phyloP scores from a whole-genome alignment of 2,888 invertebrate genomes.

The Polyploca ridens region DNA sequence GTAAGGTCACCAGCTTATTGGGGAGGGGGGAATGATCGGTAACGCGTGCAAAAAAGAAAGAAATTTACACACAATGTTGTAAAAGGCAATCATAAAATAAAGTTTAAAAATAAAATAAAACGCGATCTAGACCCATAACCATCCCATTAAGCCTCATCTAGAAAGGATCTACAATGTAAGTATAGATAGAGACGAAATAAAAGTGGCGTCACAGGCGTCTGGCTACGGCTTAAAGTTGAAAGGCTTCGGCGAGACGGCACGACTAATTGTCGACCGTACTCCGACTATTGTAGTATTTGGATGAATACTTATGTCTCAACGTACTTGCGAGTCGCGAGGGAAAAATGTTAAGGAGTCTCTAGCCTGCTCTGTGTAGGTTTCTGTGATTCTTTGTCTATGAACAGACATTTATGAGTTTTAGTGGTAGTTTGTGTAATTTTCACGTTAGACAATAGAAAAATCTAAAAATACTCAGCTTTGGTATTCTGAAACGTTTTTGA shows the following conservation, averaged over 20 bases:
- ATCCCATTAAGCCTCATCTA: constrained; percentile 29
- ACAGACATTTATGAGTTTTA: not conserved
- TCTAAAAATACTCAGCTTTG: too few species aligned
- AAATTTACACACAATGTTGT: not conserved
- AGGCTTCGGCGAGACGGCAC: constrained; percentile 77
- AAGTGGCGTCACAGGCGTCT: constrained; percentile 71
- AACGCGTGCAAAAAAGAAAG: too few species aligned
- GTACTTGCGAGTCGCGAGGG: constrained; percentile 21
- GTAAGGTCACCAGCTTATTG: too few species aligned
- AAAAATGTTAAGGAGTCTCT: not conserved
- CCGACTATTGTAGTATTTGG: constrained; percentile 54
- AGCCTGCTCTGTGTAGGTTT: not conserved
- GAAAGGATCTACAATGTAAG: constrained; percentile 23
- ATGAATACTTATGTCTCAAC: constrained; percentile 42
- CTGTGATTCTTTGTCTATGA: not conserved
- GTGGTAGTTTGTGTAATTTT: not conserved
- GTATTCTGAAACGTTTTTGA: too few species aligned
- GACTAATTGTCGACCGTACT: constrained; percentile 67
- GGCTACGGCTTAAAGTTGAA: constrained; percentile 72
- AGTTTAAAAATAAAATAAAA: not conserved
- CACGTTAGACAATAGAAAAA: too few species aligned
- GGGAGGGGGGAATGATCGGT: too few species aligned
- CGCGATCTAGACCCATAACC: not conserved
- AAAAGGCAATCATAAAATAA: not conserved
- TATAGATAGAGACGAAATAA: constrained; percentile 68